Conservation (phyloP, 2,113 vertebrate genomes). For the Barnardius zonarius region DNA sequence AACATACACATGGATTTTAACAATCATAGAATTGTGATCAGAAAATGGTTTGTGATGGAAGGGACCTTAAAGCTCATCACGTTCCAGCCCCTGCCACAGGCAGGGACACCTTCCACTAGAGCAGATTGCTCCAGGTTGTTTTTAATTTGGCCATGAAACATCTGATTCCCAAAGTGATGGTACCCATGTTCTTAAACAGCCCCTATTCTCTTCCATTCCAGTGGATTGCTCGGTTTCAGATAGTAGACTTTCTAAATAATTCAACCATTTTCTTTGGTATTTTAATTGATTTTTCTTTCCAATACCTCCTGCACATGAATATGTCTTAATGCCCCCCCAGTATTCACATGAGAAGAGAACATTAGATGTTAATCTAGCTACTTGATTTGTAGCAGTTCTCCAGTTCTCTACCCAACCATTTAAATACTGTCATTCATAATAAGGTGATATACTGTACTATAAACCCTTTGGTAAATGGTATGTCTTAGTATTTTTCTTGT, state of each 20-base stretch:
- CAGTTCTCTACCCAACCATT: constrained; percentile 67
- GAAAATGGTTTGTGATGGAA: not conserved
- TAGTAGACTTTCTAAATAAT: not conserved
- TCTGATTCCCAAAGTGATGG: not conserved
- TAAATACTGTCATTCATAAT: constrained; percentile 69
- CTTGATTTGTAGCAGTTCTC: constrained; percentile 62
- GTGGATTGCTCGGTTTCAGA: not conserved
- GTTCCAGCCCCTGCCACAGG: not conserved
- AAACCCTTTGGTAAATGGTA: constrained; percentile 49
- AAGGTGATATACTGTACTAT: constrained; percentile 66
- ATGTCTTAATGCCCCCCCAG: not conserved
- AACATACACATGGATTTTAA: accelerated
- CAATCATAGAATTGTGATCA: not conserved
- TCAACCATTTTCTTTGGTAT: not conserved
- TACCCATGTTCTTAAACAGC: not conserved
- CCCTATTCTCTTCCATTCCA: accelerated
- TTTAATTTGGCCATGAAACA: not conserved
- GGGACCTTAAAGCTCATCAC: not conserved
- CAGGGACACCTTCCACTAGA: not conserved
- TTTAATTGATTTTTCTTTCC: constrained; percentile 1
- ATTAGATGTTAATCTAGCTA: constrained; percentile 34
- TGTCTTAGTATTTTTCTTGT: constrained; percentile 55
- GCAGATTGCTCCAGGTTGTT: not conserved
- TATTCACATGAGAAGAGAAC: not conserved
- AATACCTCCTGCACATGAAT: not conserved